phyloP scores from a whole-genome alignment of 2,113 vertebrate genomes.

The Catharus bicknelli region DNA sequence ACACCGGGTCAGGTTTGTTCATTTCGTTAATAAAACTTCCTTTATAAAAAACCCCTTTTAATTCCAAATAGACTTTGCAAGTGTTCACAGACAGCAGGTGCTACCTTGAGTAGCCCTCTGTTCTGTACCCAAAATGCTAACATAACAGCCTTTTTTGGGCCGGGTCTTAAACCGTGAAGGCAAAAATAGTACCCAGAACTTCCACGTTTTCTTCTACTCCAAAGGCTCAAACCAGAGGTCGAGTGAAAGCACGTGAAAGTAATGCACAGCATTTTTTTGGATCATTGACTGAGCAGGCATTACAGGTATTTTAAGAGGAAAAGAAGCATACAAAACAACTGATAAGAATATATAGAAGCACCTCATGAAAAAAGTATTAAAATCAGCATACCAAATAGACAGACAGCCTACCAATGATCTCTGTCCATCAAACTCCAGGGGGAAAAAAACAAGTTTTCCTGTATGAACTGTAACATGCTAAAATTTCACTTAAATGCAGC shows the following conservation, averaged over 20 bases:
- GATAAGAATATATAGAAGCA: background rate
- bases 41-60: background rate
- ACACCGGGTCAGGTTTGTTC: background rate
- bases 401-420: background rate
- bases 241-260: background rate
- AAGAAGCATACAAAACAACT: background rate
- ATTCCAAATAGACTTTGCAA: background rate
- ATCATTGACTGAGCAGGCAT: background rate
- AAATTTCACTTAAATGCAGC: background rate
- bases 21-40: background rate
- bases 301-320: background rate
- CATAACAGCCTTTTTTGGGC: background rate
- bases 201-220: background rate
- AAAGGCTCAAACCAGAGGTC: background rate
- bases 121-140: background rate
- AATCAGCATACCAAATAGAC: background rate
- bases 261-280: background rate
- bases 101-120: background rate
- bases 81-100: background rate
- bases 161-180: background rate
- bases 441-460: background rate
- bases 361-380: background rate
- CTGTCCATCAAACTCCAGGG: background rate
- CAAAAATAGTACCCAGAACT: background rate
- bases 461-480: fast-evolving